Evolutionary conservation across 2,888 invertebrate species (phyloP).

Genomic region (Meteorus cinctellus): DNA sequence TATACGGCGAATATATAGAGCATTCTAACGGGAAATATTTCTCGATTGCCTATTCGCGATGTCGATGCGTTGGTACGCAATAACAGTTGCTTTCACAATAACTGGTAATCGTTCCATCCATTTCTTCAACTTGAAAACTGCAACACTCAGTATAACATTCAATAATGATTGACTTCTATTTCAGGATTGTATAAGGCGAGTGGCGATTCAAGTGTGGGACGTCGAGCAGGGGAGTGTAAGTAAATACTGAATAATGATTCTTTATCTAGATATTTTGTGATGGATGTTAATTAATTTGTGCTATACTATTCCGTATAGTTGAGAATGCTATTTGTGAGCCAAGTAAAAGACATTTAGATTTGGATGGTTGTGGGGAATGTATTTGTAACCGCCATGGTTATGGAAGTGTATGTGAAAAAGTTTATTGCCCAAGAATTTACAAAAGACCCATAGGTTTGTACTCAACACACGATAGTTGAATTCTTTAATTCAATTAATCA

Average conservation of each 20-base stretch:
- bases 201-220: background rate
- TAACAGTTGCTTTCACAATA: conserved; percentile 21
- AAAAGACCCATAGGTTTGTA: conserved; percentile 38
- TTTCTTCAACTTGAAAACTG: conserved; percentile 12
- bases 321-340: conserved; percentile 44
- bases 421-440: conserved; percentile 2
- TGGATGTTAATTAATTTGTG: background rate
- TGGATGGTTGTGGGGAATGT: conserved; percentile 36
- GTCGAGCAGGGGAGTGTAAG: background rate
- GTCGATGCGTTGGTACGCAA: conserved; percentile 23
- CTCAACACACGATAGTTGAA: background rate
- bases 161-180: background rate
- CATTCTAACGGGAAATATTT: conserved; percentile 27
- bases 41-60: conserved; percentile 27
- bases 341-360: conserved; percentile 34
- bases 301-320: conserved; percentile 19
- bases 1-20: conserved; percentile 25
- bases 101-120: conserved; percentile 19
- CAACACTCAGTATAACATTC: background rate
- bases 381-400: conserved; percentile 40
- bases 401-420: conserved; percentile 40
- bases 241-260: background rate
- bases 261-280: background rate
- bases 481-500: background rate
- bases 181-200: background rate